Percentiles rank a stretch among this genome's conserved stretches.
Evolutionary conservation across 2,888 invertebrate species (phyloP).

Genomic region (Lysandra coridon): DNA sequence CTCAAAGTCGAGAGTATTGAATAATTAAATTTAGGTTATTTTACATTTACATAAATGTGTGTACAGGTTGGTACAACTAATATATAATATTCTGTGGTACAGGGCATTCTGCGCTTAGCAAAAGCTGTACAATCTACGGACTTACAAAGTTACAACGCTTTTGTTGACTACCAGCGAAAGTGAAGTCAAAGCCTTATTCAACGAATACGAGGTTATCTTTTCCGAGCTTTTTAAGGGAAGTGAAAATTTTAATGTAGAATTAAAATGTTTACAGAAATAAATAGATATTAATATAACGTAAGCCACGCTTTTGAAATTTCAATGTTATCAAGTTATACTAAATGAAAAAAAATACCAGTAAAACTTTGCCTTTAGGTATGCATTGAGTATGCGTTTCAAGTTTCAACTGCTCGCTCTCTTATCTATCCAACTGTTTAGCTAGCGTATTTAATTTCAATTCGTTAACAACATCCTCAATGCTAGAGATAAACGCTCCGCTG

Average conservation of each 20-base stretch:
- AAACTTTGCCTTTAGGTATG: not conserved
- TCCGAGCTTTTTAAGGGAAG: not conserved
- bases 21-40: not conserved
- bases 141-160: not conserved
- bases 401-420: not conserved
- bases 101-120: not conserved
- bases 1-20: not conserved
- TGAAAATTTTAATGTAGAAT: not conserved
- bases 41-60: conserved; percentile 18
- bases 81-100: too few relatives aligned
- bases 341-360: not conserved
- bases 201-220: conserved; percentile 2
- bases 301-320: not conserved
- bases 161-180: conserved; percentile 23
- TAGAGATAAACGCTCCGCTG: not conserved
- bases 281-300: not conserved
- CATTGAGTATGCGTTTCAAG: not conserved
- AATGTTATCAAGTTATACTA: not conserved
- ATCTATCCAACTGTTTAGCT: not conserved
- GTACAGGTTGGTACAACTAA: not conserved
- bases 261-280: not conserved
- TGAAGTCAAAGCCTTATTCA: conserved; percentile 23
- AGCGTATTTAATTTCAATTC: not conserved
- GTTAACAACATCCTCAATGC: conserved; percentile 8
- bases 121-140: not conserved